Evolutionary conservation across 2,888 invertebrate genomes (phyloP).

Genomic region (Acronicta aceris): DNA sequence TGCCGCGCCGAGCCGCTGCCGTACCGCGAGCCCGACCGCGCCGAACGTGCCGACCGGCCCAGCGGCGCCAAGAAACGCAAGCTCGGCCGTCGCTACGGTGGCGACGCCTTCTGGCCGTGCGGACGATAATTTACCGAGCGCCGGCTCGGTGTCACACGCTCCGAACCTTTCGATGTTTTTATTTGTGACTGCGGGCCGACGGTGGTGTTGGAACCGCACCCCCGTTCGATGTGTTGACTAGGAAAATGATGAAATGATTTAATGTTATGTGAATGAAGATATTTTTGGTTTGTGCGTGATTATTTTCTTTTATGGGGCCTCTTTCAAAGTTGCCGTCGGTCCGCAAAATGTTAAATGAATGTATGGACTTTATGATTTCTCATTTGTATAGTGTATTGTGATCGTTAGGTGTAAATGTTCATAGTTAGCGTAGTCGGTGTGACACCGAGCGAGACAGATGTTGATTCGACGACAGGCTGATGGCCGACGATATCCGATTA

Average conservation of each 20-base stretch:
- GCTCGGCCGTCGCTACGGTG: conserved; percentile 79
- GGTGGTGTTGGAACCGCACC: neutral
- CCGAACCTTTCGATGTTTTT: conserved; percentile 1
- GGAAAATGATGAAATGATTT: conserved; percentile 25
- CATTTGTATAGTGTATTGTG: conserved; percentile 29
- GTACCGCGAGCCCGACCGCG: conserved; percentile 41
- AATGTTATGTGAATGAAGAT: conserved; percentile 34
- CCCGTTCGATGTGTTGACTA: conserved; percentile 9
- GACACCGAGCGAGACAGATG: conserved; percentile 69
- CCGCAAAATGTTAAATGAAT: conserved; percentile 18
- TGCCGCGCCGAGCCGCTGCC: conserved; percentile 66
- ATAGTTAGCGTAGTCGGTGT: conserved; percentile 26
- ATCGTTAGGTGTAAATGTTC: conserved; percentile 22
- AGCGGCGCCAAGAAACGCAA: conserved; percentile 85
- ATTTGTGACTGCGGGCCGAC: conserved; percentile 39
- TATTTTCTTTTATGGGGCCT: conserved; percentile 22
- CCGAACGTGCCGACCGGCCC: conserved; percentile 54
- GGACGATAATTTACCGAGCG: conserved; percentile 72
- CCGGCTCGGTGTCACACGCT: conserved; percentile 6
- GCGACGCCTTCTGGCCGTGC: conserved; percentile 84
- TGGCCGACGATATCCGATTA: conserved; percentile 59
- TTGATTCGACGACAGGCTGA: conserved; percentile 68
- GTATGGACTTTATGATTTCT: conserved; percentile 28
- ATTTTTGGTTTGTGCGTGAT: conserved; percentile 29
- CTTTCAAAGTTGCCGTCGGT: conserved; percentile 16